phyloP scores from a whole-genome alignment of 2,797 vertebrate species.

The Xiphophorus birchmanni region DNA sequence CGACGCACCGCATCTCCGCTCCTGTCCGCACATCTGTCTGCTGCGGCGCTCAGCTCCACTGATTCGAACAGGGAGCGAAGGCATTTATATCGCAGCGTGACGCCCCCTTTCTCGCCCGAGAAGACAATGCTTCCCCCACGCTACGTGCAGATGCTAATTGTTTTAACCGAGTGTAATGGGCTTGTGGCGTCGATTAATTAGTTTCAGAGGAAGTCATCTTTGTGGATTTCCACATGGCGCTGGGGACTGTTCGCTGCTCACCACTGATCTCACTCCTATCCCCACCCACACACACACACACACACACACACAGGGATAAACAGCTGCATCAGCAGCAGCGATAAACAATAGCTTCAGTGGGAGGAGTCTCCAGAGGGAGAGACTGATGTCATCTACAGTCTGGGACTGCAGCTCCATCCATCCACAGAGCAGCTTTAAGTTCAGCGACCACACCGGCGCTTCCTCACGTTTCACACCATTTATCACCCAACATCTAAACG shows the following conservation, averaged over 20 bases:
- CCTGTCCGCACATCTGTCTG: conserved; percentile 58
- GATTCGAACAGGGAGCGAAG: conserved; percentile 47
- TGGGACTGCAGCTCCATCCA: conserved; percentile 53
- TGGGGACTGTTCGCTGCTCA: conserved; percentile 69
- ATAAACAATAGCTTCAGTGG: conserved; percentile 71
- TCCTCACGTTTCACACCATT: conserved; percentile 4
- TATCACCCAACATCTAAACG: background rate
- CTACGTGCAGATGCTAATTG: conserved; percentile 80
- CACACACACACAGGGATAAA: conserved; percentile 47
- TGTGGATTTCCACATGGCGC: conserved; percentile 73
- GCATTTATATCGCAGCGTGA: conserved; percentile 75
- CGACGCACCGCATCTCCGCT: conserved; percentile 26
- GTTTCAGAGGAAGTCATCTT: conserved; percentile 77
- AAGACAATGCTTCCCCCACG: conserved; percentile 67
- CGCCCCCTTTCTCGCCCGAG: conserved; percentile 60
- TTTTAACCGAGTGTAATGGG: conserved; percentile 81
- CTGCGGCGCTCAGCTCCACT: conserved; percentile 57
- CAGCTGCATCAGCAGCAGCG: conserved; percentile 72
- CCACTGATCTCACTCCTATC: conserved; percentile 62
- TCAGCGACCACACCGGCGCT: background rate
- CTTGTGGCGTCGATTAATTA: conserved; percentile 80
- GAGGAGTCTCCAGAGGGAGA: conserved; percentile 60
- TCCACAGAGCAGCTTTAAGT: conserved; percentile 8
- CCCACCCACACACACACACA: conserved; percentile 6
- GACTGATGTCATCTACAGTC: conserved; percentile 49